Evolutionary conservation across 2,797 vertebrate genomes (phyloP).

Genomic region (Poecilia wingei): DNA sequence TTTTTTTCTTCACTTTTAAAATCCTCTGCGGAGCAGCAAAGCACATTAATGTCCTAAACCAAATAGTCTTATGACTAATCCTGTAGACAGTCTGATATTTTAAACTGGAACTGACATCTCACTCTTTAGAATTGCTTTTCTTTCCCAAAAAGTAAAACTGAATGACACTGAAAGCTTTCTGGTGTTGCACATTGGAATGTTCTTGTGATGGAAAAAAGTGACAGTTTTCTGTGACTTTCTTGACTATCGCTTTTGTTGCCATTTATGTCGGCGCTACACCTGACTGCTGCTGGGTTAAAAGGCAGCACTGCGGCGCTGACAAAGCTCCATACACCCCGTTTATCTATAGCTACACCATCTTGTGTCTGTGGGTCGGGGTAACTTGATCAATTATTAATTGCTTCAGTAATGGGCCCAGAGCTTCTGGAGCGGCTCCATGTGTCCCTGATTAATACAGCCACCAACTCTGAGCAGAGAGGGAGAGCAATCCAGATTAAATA

Average conservation of each 20-base stretch:
- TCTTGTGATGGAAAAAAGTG: not conserved
- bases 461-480: conserved; percentile 18
- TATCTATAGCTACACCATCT: conserved; percentile 7
- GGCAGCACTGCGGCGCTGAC: conserved; percentile 23
- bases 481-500: conserved; percentile 16
- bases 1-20: conserved; percentile 3
- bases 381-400: conserved; percentile 73
- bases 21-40: not conserved
- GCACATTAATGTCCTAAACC: not conserved
- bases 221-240: not conserved
- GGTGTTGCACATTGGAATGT: not conserved
- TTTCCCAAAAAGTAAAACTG: not conserved
- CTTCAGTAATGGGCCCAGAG: conserved; percentile 66
- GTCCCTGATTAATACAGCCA: conserved; percentile 65
- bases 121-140: not conserved
- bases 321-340: conserved; percentile 23
- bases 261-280: not conserved
- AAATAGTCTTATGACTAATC: not conserved
- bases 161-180: not conserved
- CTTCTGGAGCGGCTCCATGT: conserved; percentile 59
- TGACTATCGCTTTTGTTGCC: not conserved
- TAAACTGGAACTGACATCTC: not conserved
- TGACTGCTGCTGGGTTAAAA: conserved; percentile 2
- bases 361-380: conserved; percentile 39
- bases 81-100: conserved; percentile 14